Evolutionary conservation across 2,888 invertebrate genomes (phyloP).

Genomic region (Temnothorax rugatulus): DNA sequence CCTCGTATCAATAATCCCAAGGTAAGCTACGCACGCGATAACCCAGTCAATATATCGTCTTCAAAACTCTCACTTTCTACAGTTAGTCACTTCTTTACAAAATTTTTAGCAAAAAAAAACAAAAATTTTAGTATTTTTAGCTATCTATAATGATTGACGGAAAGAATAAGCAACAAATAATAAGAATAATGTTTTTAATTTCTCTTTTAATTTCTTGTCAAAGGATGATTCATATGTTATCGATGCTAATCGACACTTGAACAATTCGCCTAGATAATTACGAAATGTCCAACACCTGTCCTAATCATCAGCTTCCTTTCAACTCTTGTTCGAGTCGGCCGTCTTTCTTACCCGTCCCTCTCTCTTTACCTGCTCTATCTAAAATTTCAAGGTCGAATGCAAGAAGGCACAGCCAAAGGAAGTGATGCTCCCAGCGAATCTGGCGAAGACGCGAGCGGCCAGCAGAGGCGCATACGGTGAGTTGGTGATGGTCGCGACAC

Average conservation of each 20-base stretch:
- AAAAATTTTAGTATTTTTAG: neutral
- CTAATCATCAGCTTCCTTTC: neutral
- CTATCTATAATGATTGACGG: neutral
- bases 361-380: conserved; percentile 47
- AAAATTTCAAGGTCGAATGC: conserved; percentile 96
- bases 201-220: neutral
- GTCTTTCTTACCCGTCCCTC: neutral
- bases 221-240: neutral
- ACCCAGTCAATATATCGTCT: conserved; percentile 54
- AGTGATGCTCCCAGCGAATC: conserved; percentile 99
- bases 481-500: conserved; percentile 95
- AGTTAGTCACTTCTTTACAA: conserved; percentile 37
- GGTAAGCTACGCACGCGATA: conserved; percentile 18
- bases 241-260: neutral
- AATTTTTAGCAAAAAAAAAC: neutral
- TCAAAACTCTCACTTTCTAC: conserved; percentile 68
- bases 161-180: conserved; percentile 2
- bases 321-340: neutral
- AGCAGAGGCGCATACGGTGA: conserved; percentile 99
- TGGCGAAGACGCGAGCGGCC: conserved; percentile 98
- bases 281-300: neutral
- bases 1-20: conserved; percentile 66
- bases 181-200: neutral
- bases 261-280: neutral
- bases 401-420: conserved; percentile 99